Evolutionary conservation across 2,888 invertebrate species (phyloP).

Genomic region (Polymixis lichenea): DNA sequence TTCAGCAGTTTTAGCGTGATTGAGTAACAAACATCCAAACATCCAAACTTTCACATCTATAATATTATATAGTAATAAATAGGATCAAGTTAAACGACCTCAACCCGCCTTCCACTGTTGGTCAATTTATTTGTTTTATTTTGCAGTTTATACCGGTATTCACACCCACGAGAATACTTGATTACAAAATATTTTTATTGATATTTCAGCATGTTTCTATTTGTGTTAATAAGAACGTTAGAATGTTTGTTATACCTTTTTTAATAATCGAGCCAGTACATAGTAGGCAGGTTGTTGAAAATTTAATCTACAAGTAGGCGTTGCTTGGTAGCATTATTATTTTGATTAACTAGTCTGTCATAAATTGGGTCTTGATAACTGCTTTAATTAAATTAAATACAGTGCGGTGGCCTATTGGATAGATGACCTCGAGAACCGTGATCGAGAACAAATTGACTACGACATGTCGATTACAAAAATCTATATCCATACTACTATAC

Average conservation of each 20-base stretch:
- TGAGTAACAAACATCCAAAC: too few relatives aligned
- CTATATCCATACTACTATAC: not conserved
- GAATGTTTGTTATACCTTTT: not conserved
- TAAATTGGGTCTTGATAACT: constrained; percentile 35
- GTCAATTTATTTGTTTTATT: constrained; percentile 46
- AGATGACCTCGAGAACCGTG: constrained; percentile 37
- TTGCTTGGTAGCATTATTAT: constrained; percentile 11
- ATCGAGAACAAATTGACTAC: not conserved
- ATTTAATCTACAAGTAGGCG: constrained; percentile 4
- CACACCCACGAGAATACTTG: constrained; percentile 23
- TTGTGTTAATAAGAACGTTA: not conserved
- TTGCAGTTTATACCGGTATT: constrained; percentile 17
- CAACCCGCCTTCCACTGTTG: constrained; percentile 34
- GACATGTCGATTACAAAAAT: not conserved
- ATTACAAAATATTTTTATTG: not conserved
- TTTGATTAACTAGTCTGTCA: constrained; percentile 22
- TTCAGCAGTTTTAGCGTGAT: too few relatives aligned
- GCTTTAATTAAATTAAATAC: constrained; percentile 29
- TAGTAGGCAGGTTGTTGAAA: not conserved
- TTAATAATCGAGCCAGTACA: not conserved
- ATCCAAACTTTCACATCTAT: too few relatives aligned
- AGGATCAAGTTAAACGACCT: constrained; percentile 50
- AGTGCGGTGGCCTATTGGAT: constrained; percentile 7
- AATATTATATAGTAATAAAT: too few relatives aligned
- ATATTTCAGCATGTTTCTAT: not conserved